Evolutionary conservation across 2,797 vertebrate genomes (phyloP).

Genomic region (Botia almorhae): DNA sequence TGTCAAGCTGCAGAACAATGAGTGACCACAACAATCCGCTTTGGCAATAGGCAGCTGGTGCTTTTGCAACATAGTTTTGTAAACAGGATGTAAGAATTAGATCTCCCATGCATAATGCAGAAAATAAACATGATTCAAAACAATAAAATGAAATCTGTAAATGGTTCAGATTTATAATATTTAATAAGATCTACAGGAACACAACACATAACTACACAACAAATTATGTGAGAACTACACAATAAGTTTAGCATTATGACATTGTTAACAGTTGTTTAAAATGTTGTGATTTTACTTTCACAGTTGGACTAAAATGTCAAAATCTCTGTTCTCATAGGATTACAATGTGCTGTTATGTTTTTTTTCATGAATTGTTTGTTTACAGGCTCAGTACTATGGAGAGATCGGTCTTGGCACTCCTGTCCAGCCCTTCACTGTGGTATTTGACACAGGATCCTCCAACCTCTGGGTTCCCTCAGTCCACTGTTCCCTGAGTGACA

Average conservation of each 20-base stretch:
- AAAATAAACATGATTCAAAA: background rate
- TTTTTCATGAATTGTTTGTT: background rate
- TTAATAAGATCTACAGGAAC: background rate
- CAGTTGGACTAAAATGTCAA: background rate
- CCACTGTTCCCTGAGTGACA: slow-evolving; percentile 84
- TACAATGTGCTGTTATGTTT: background rate
- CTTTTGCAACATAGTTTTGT: slow-evolving; percentile 7
- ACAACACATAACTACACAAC: too few relatives aligned
- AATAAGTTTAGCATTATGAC: too few relatives aligned
- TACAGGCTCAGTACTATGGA: slow-evolving; percentile 89
- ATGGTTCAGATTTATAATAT: background rate
- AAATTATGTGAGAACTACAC: too few relatives aligned
- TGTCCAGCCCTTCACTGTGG: slow-evolving; percentile 88
- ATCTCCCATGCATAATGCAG: background rate
- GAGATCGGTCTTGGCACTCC: slow-evolving; percentile 86
- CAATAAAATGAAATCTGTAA: too few relatives aligned
- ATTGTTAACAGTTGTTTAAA: too few relatives aligned
- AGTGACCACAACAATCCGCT: slow-evolving; percentile 23
- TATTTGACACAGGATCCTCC: slow-evolving; percentile 96
- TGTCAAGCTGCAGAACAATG: slow-evolving; percentile 8
- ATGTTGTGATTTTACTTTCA: background rate
- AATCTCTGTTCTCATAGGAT: background rate
- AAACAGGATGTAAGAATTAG: background rate
- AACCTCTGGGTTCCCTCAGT: slow-evolving; percentile 96
- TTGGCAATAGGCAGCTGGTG: slow-evolving; percentile 1